Evolutionary conservation across 2,888 invertebrate species (phyloP).

Genomic region (Heliconius sara): DNA sequence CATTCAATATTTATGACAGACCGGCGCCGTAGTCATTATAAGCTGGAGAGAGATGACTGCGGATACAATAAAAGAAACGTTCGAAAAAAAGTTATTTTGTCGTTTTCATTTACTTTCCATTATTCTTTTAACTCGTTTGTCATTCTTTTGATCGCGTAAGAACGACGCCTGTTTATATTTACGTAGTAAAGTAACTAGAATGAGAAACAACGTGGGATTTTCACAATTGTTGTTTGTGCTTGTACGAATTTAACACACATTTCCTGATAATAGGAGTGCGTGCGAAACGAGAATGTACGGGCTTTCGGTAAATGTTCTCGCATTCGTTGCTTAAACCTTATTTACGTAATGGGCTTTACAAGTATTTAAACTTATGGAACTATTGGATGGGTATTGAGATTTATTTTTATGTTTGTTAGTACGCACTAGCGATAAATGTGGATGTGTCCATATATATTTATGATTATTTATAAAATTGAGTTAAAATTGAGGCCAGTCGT

Average conservation of each 20-base stretch:
- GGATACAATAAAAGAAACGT: conserved; percentile 40
- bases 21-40: conserved; percentile 46
- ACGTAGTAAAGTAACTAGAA: conserved; percentile 74
- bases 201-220: conserved; percentile 50
- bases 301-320: conserved; percentile 41
- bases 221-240: conserved; percentile 46
- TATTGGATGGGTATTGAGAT: neutral
- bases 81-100: conserved; percentile 71
- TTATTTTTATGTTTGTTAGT: conserved; percentile 16
- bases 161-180: conserved; percentile 77
- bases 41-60: conserved; percentile 33
- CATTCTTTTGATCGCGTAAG: conserved; percentile 78
- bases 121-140: conserved; percentile 81
- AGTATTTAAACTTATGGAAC: conserved; percentile 18
- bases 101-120: conserved; percentile 82
- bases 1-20: conserved; percentile 41
- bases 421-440: neutral
- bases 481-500: neutral
- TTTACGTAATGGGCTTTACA: conserved; percentile 33
- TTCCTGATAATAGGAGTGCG: conserved; percentile 44
- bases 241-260: conserved; percentile 44
- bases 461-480: neutral
- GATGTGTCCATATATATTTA: neutral
- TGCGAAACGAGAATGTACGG: conserved; percentile 45
- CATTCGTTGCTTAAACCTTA: conserved; percentile 39